A percentile compares a stretch with the other conserved stretches of the same genome.
Conservation (phyloP, 2,888 invertebrate species). For the Melinopterus prodromus region DNA sequence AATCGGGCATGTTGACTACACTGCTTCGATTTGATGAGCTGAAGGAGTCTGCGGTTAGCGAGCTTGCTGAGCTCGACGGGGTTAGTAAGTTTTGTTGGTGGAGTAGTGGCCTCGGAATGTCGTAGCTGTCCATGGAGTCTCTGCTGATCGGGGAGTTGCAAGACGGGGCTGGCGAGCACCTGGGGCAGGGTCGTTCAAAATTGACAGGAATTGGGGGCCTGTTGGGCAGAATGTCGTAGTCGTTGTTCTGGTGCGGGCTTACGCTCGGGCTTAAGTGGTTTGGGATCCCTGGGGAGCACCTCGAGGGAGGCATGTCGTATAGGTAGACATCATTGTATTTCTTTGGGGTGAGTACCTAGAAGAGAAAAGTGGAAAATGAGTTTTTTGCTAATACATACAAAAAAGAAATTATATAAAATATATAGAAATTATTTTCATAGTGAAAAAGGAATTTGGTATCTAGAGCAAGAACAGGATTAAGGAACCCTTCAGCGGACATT, state of each 20-base stretch:
- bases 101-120: constrained; percentile 69
- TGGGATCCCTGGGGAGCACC: constrained; percentile 55
- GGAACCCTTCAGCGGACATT: too few species aligned
- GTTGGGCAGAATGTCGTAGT: constrained; percentile 71
- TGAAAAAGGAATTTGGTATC: too few species aligned
- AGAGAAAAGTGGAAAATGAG: constrained; percentile 38
- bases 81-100: constrained; percentile 66
- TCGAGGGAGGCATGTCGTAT: constrained; percentile 69
- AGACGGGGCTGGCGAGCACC: constrained; percentile 62
- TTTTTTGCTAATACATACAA: neutral
- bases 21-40: constrained; percentile 64
- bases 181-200: constrained; percentile 64
- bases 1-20: constrained; percentile 68
- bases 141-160: constrained; percentile 57
- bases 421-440: too few species aligned
- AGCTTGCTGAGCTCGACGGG: constrained; percentile 73
- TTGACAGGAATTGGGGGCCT: constrained; percentile 67
- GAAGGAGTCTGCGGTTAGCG: constrained; percentile 68
- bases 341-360: constrained; percentile 75
- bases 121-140: constrained; percentile 64
- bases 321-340: constrained; percentile 77
- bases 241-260: constrained; percentile 53
- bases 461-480: too few species aligned
- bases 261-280: constrained; percentile 54
- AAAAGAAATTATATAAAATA: too few species aligned